Percentiles rank a stretch among this genome's conserved stretches.
Conservation (phyloP, 2,113 vertebrate genomes). For the Tenebrosternarchus preto region DNA sequence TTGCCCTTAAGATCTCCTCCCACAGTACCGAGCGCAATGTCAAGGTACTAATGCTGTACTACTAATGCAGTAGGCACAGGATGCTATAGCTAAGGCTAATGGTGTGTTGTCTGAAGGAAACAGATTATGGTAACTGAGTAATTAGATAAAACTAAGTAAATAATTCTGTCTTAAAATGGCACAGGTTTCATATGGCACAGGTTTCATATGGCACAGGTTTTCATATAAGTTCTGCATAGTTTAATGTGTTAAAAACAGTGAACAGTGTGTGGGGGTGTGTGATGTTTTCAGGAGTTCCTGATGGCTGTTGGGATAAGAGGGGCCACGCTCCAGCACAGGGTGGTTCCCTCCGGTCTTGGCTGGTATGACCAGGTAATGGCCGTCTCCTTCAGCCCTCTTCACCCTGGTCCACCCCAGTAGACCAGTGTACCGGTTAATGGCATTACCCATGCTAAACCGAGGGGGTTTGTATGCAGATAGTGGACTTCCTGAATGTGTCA, state of each 20-base stretch:
- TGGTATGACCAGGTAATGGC: slow-evolving; percentile 94
- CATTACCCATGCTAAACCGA: not conserved
- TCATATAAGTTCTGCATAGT: not conserved
- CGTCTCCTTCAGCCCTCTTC: not conserved
- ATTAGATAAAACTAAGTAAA: too few relatives aligned
- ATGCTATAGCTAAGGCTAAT: not conserved
- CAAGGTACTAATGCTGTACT: slow-evolving; percentile 75
- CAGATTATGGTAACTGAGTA: not conserved
- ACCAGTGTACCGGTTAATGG: not conserved
- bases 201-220: not conserved
- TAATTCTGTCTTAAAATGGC: too few relatives aligned
- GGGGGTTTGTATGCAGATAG: slow-evolving; percentile 77
- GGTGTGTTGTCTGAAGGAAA: not conserved
- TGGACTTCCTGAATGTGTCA: slow-evolving; percentile 93
- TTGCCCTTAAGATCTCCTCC: slow-evolving; percentile 89
- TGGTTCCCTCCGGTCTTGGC: slow-evolving; percentile 83
- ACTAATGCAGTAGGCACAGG: not conserved
- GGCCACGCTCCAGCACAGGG: slow-evolving; percentile 89
- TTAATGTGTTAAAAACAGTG: not conserved
- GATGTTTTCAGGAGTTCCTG: slow-evolving; percentile 83
- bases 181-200: not conserved
- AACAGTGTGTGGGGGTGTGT: not conserved
- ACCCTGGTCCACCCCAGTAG: not conserved
- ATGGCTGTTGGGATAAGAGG: slow-evolving; percentile 90
- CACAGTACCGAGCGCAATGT: slow-evolving; percentile 89